These are phyloP conservation scores for Microchirus variegatus DNA, from an alignment of 2,797 vertebrate genomes.

Conservation along the genomic window DNA sequence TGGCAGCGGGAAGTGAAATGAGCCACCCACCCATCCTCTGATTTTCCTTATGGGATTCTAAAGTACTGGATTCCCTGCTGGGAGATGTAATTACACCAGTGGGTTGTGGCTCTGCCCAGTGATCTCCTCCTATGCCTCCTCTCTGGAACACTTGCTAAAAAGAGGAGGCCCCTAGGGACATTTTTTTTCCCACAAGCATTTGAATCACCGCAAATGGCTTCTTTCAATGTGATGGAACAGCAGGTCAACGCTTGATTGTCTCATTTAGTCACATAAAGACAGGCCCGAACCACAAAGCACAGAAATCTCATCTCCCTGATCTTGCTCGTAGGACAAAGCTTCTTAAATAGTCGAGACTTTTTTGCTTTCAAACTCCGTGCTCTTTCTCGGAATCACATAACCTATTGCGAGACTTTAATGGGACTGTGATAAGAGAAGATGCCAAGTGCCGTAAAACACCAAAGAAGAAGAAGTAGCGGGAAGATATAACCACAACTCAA, in stretches of 20 bases:
- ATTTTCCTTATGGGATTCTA: not conserved
- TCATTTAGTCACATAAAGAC: not conserved
- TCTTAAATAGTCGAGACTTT: no score
- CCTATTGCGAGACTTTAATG: no score
- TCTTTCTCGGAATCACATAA: no score
- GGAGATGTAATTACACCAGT: constrained; percentile 15
- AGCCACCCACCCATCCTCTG: not conserved
- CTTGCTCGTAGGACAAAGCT: no score
- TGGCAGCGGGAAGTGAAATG: not conserved
- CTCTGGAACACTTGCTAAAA: not conserved
- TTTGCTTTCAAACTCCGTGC: no score
- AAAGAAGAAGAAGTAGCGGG: no score
- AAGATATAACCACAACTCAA: no score
- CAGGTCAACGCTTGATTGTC: not conserved
- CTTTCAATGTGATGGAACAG: not conserved
- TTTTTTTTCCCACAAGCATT: not conserved
- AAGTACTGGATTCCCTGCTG: not conserved
- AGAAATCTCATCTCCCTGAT: not conserved
- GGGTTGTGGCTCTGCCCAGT: not conserved
- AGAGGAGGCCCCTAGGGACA: not conserved
- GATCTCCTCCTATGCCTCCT: not conserved
- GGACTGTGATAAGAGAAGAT: no score
- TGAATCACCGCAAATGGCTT: not conserved
- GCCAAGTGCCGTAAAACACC: no score
- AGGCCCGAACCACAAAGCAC: not conserved